Conservation (phyloP, 1,140 invertebrate genomes). For the Scaptodrosophila lebanonensis region DNA sequence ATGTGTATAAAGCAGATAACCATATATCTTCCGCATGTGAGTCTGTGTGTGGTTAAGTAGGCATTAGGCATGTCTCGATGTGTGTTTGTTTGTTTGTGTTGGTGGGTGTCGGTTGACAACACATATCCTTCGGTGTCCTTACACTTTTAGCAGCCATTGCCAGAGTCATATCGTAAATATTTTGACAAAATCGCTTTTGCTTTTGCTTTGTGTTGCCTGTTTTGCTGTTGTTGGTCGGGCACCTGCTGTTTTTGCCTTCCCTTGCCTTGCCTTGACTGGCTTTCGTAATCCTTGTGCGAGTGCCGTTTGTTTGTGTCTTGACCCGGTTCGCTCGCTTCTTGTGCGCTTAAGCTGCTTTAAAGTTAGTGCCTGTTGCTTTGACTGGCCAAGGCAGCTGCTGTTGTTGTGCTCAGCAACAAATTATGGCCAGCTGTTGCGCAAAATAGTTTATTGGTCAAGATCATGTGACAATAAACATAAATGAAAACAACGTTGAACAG, state of each 20-base stretch:
- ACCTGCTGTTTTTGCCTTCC: conserved; percentile 37
- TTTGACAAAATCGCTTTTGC: conserved; percentile 73
- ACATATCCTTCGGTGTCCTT: conserved; percentile 53
- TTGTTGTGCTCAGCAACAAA: no score
- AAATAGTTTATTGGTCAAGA: no score
- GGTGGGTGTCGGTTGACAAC: conserved; percentile 20
- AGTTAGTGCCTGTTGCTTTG: conserved; percentile 59
- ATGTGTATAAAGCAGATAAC: background rate
- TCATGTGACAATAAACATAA: no score
- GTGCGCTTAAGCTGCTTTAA: conserved; percentile 71
- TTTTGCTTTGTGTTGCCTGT: conserved; percentile 43
- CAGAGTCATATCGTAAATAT: conserved; percentile 70
- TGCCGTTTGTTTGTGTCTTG: conserved; percentile 73
- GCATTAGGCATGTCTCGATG: conserved; percentile 18
- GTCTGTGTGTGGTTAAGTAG: conserved; percentile 47
- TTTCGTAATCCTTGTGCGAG: conserved; percentile 66
- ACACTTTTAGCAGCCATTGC: conserved; percentile 56
- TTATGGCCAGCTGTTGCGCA: no score
- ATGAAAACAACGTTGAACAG: no score
- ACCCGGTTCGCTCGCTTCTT: conserved; percentile 69
- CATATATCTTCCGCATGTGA: conserved; percentile 28
- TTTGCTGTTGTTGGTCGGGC: conserved; percentile 26
- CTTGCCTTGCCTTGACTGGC: conserved; percentile 17
- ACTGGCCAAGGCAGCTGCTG: no score
- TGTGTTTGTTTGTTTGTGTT: background rate